Evolutionary conservation across 2,797 vertebrate species (phyloP).

Genomic region (Spheniscus humboldti): DNA sequence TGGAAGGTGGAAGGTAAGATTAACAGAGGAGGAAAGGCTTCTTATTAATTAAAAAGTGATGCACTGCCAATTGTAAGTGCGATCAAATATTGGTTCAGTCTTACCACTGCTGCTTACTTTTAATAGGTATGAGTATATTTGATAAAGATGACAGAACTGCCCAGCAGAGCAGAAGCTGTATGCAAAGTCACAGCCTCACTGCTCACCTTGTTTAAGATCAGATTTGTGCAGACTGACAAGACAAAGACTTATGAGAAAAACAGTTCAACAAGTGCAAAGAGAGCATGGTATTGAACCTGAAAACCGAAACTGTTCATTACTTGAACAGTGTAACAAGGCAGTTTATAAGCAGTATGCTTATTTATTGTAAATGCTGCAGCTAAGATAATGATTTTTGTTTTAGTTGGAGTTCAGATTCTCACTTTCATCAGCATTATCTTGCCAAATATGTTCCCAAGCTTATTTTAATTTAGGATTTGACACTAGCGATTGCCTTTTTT

Average conservation of each 20-base stretch:
- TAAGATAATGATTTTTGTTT: constrained; percentile 16
- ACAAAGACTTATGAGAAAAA: neutral
- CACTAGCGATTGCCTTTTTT: neutral
- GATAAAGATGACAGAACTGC: neutral
- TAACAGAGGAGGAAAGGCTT: neutral
- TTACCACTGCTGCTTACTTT: neutral
- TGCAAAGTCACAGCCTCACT: neutral
- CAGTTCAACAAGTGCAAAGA: neutral
- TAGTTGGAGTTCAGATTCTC: neutral
- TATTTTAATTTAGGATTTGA: constrained; percentile 53
- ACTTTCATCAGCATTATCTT: constrained; percentile 35
- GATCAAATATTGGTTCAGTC: neutral
- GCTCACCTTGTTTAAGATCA: neutral
- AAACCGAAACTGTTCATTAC: neutral
- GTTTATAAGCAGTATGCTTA: neutral
- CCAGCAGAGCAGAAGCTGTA: neutral
- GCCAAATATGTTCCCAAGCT: constrained; percentile 19
- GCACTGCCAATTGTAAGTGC: neutral
- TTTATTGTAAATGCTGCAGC: constrained; percentile 3
- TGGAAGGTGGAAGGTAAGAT: neutral
- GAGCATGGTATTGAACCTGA: neutral
- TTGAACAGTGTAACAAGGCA: neutral
- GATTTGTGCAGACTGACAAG: neutral
- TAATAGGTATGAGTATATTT: neutral
- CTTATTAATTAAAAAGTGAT: constrained; percentile 24